Evolutionary conservation across 2,888 invertebrate genomes (phyloP).

Genomic region (Tetranychus piercei): DNA sequence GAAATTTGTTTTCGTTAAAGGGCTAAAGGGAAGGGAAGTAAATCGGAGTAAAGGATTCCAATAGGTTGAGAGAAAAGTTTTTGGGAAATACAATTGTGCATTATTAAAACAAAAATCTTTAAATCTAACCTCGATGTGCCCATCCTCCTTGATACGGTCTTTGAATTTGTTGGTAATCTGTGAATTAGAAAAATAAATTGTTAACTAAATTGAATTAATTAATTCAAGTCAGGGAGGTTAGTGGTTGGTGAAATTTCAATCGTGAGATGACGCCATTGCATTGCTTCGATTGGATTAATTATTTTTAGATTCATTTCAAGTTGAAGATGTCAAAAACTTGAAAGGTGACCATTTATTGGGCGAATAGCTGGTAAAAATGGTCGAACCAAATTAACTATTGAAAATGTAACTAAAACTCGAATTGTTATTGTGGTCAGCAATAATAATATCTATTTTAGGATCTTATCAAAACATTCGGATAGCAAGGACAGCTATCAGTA

Average conservation of each 20-base stretch:
- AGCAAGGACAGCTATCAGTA: constrained; percentile 83
- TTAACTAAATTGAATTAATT: too few relatives aligned
- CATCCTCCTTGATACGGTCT: too few relatives aligned
- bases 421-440: constrained; percentile 88
- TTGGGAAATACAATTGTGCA: too few relatives aligned
- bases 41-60: too few relatives aligned
- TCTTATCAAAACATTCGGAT: constrained; percentile 90
- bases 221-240: too few relatives aligned
- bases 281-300: constrained; percentile 82
- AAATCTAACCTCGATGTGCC: too few relatives aligned
- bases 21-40: too few relatives aligned
- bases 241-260: too few relatives aligned
- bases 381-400: constrained; percentile 89
- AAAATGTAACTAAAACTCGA: constrained; percentile 94
- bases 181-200: too few relatives aligned
- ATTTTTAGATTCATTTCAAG: constrained; percentile 88
- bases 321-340: constrained; percentile 79
- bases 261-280: constrained; percentile 89
- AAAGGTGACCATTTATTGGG: constrained; percentile 95
- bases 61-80: not conserved
- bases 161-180: too few relatives aligned
- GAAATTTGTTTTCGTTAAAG: too few relatives aligned
- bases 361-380: constrained; percentile 92
- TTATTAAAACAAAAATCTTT: too few relatives aligned
- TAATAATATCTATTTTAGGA: constrained; percentile 87